Percentiles rank a stretch among this genome's conserved stretches.
phyloP scores from a whole-genome alignment of 2,113 vertebrate genomes.

The Myotis yumanensis region DNA sequence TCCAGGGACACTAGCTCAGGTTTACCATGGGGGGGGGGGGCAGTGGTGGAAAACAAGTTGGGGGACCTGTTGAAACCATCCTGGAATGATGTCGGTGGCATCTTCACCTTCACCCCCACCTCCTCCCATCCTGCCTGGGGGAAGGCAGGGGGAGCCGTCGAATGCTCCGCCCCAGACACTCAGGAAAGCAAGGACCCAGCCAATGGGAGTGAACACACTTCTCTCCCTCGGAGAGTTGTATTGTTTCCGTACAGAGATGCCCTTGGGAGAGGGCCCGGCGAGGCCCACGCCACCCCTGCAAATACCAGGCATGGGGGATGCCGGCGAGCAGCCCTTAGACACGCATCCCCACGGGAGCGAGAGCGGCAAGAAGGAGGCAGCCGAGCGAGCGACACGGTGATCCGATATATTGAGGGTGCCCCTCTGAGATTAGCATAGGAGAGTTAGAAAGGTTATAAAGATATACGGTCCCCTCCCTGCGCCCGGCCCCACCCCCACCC shows the following conservation, averaged over 20 bases:
- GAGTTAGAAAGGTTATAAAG: conserved; percentile 82
- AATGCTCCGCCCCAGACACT: no score
- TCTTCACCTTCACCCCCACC: neutral
- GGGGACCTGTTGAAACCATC: neutral
- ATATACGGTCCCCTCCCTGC: conserved; percentile 72
- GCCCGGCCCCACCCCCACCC: conserved; percentile 50
- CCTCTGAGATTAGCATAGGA: conserved; percentile 80
- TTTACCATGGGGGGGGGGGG: neutral
- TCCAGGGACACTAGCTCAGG: neutral
- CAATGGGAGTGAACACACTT: neutral
- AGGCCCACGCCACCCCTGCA: neutral
- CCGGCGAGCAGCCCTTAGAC: neutral
- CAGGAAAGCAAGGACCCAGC: neutral
- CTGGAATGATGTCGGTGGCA: neutral
- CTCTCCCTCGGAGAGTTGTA: neutral
- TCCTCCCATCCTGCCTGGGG: neutral
- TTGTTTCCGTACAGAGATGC: neutral
- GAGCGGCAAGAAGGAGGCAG: conserved; percentile 69
- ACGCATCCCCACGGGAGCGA: neutral
- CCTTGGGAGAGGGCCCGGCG: neutral
- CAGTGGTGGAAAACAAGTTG: neutral
- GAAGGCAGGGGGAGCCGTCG: neutral
- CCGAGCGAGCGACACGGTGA: conserved; percentile 65
- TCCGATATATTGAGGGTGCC: conserved; percentile 81
- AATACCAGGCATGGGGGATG: neutral